These are phyloP conservation scores for Ginglymostoma cirratum DNA, from an alignment of 2,113 vertebrate species.

Conservation along the genomic window DNA sequence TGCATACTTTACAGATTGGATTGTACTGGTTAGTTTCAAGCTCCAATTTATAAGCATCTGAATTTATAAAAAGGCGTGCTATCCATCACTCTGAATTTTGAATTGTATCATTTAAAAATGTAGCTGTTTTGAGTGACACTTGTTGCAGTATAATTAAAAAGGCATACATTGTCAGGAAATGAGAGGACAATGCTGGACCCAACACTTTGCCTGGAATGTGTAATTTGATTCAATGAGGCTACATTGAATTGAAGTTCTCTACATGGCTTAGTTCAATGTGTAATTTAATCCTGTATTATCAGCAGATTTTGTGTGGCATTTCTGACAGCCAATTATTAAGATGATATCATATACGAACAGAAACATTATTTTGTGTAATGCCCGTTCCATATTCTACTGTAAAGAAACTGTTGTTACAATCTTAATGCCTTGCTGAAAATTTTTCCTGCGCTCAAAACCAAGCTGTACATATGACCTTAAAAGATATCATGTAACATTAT, in stretches of 20 bases:
- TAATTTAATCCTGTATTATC: background rate
- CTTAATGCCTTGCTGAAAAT: background rate
- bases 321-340: background rate
- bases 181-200: background rate
- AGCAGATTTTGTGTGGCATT: background rate
- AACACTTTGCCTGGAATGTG: conserved; percentile 10
- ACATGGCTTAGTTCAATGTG: background rate
- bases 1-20: background rate
- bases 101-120: background rate
- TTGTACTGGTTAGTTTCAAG: background rate
- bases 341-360: background rate
- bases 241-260: background rate
- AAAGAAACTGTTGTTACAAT: background rate
- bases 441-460: background rate
- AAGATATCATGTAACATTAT: background rate
- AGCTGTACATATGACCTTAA: background rate
- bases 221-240: background rate
- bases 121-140: background rate
- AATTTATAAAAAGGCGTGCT: background rate
- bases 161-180: background rate
- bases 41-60: background rate
- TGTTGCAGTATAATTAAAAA: background rate
- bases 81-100: background rate
- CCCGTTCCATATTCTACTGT: background rate
- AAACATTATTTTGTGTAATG: background rate